A percentile compares a stretch with the other conserved stretches of the same genome.
Evolutionary conservation across 2,888 invertebrate genomes (phyloP).

Genomic region (Ornithoptera alexandrae): DNA sequence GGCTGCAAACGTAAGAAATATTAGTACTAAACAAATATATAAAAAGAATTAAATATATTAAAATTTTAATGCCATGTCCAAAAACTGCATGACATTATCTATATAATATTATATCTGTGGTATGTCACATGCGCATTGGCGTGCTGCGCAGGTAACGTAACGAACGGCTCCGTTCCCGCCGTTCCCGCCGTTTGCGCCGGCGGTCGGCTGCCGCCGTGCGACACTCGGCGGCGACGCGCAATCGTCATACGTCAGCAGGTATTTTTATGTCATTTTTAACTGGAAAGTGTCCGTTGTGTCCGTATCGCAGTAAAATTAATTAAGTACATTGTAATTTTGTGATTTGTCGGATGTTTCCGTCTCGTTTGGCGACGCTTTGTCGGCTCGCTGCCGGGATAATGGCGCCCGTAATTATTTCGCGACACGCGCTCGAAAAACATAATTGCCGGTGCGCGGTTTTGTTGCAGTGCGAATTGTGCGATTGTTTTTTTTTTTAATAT

Average conservation of each 20-base stretch:
- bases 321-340: conserved; percentile 7
- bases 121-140: not conserved
- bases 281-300: conserved; percentile 6
- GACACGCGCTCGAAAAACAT: not conserved
- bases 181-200: not conserved
- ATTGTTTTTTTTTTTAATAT: too few species aligned
- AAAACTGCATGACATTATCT: too few species aligned
- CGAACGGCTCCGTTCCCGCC: not conserved
- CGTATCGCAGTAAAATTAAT: conserved; percentile 21
- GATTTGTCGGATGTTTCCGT: conserved; percentile 7
- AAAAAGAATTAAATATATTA: too few species aligned
- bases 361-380: conserved; percentile 10
- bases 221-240: conserved; percentile 1
- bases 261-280: conserved; percentile 24
- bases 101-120: not conserved
- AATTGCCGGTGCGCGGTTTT: not conserved
- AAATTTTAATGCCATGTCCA: too few species aligned
- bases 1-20: too few species aligned
- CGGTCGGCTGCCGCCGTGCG: not conserved
- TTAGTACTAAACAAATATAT: too few species aligned
- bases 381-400: conserved; percentile 2
- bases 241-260: conserved; percentile 5
- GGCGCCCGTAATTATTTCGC: not conserved
- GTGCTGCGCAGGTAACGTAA: not conserved
- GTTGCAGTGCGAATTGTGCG: too few species aligned